Conservation (phyloP, 2,113 vertebrate genomes). For the Xyrauchen texanus region DNA sequence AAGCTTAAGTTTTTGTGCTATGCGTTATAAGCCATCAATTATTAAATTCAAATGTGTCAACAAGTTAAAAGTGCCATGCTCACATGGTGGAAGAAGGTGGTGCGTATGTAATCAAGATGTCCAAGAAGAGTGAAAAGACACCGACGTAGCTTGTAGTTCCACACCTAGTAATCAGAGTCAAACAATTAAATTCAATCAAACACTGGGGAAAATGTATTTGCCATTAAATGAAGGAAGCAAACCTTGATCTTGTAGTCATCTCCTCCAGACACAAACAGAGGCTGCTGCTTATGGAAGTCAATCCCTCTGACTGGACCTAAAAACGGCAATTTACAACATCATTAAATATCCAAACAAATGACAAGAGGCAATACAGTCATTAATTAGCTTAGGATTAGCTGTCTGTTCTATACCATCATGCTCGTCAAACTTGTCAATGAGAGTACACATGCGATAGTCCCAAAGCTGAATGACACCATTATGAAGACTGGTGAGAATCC, state of each 20-base stretch:
- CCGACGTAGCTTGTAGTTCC: slow-evolving; percentile 96
- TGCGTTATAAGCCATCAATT: no score
- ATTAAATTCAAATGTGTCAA: neutral
- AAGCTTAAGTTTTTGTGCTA: neutral
- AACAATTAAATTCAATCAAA: no score
- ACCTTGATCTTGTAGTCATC: slow-evolving; percentile 99
- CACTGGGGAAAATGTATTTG: no score
- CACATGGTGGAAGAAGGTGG: slow-evolving; percentile 97
- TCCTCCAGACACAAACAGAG: slow-evolving; percentile 94
- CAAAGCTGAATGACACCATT: slow-evolving; percentile 97
- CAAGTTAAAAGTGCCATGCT: slow-evolving; percentile 58
- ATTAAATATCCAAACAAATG: neutral
- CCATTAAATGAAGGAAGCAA: neutral
- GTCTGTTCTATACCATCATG: slow-evolving; percentile 82
- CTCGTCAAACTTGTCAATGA: slow-evolving; percentile 97
- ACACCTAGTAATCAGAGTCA: slow-evolving; percentile 76
- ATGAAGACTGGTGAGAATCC: slow-evolving; percentile 95
- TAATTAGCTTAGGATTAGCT: no score
- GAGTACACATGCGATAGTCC: slow-evolving; percentile 97
- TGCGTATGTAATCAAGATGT: slow-evolving; percentile 95
- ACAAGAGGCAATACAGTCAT: neutral
- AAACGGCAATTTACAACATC: neutral
- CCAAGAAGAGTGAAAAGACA: slow-evolving; percentile 95
- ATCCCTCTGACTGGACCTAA: slow-evolving; percentile 92
- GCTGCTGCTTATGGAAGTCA: slow-evolving; percentile 98